Conservation (phyloP, 2,797 vertebrate genomes). For the Emys orbicularis region DNA sequence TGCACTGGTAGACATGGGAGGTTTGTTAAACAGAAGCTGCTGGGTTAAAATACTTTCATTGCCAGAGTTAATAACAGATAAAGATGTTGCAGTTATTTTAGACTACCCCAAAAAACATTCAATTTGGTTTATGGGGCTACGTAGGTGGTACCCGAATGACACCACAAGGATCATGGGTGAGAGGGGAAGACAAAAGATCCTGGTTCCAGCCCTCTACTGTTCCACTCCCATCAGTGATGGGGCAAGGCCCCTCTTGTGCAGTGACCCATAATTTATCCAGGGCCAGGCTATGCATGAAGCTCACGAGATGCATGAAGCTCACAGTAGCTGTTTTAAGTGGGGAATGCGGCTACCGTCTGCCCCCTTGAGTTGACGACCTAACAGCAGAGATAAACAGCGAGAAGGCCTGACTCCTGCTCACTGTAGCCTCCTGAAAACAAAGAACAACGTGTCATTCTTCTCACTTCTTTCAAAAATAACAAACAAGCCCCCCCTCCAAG, state of each 20-base stretch:
- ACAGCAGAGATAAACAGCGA: not conserved
- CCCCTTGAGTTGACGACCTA: accelerated
- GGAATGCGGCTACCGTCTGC: not conserved
- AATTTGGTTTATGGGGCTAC: not conserved
- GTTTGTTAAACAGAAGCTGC: slow-evolving; percentile 24
- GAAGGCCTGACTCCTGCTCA: accelerated
- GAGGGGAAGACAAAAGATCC: not conserved
- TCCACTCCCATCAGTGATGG: not conserved
- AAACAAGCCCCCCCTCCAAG: not conserved
- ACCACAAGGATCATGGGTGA: not conserved
- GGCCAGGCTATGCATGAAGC: too few species aligned
- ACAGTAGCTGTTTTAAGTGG: accelerated
- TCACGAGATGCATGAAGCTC: not conserved
- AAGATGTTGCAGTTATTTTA: not conserved
- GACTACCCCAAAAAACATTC: slow-evolving; percentile 18
- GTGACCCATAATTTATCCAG: not conserved
- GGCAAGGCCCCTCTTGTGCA: not conserved
- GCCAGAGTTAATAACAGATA: not conserved
- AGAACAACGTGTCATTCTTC: not conserved
- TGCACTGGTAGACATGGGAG: not conserved
- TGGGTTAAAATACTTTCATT: not conserved
- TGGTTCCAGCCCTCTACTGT: not conserved
- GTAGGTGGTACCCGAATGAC: not conserved
- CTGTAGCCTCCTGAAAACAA: accelerated
- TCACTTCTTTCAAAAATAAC: not conserved